Percentiles rank a stretch among this genome's conserved stretches.
These are phyloP conservation scores for Napeogenes inachia DNA, from an alignment of 2,888 invertebrate species.

Conservation along the genomic window DNA sequence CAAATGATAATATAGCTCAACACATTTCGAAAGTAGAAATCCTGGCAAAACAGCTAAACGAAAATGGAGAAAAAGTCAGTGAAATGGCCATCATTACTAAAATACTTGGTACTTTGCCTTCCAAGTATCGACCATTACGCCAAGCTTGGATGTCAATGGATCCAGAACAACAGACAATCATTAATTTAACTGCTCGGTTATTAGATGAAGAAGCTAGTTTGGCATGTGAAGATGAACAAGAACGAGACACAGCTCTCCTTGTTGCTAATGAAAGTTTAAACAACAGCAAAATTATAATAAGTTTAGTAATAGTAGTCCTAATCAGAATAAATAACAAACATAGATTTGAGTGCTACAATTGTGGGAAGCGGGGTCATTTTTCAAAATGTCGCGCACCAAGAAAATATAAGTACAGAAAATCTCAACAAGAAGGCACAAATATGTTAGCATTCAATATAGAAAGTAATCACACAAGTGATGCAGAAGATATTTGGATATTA, in stretches of 20 bases:
- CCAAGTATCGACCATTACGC: conserved; percentile 31
- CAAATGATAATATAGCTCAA: conserved; percentile 32
- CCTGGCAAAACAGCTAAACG: conserved; percentile 33
- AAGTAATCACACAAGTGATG: neutral
- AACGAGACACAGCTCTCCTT: too few species aligned
- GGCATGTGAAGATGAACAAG: neutral
- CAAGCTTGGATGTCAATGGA: conserved; percentile 37
- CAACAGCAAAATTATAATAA: conserved; percentile 19
- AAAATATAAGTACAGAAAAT: conserved; percentile 14
- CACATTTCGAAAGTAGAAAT: conserved; percentile 33
- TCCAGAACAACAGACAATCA: conserved; percentile 23
- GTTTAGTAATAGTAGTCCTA: neutral
- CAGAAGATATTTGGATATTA: conserved; percentile 19
- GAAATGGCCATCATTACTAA: conserved; percentile 37
- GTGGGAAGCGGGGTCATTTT: conserved; percentile 35
- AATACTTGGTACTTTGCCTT: conserved; percentile 33
- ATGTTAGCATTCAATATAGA: conserved; percentile 33
- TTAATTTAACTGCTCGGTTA: conserved; percentile 32
- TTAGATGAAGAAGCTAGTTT: conserved; percentile 30
- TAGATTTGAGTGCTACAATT: conserved; percentile 36
- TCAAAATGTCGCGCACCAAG: conserved; percentile 30
- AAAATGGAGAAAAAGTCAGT: conserved; percentile 36
- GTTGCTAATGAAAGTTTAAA: conserved; percentile 11
- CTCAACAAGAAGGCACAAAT: conserved; percentile 16
- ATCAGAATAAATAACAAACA: conserved; percentile 21